Evolutionary conservation across 2,113 vertebrate genomes (phyloP), one percentile per base, ranked within the genome.

Genomic region (Castor canadensis): DNA sequence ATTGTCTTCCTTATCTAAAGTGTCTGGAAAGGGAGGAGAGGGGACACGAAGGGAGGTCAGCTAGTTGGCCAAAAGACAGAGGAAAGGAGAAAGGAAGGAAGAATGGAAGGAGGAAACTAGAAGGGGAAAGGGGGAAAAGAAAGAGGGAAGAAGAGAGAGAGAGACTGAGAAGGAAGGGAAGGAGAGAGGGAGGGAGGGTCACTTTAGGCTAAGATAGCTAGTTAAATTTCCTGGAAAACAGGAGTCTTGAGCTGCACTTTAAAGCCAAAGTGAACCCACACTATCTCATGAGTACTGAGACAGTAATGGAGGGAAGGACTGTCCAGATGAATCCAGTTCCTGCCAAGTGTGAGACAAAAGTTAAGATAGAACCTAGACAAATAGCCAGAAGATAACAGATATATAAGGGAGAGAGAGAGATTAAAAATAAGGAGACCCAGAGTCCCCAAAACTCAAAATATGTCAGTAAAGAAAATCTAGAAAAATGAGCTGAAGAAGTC

Each of bases 201-300:
- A 56, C 40, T 93, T 47, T 60, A 76, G 60, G 16, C 67, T 77
- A 66, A 76, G n/a, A 81, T 2, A 85, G 43, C 6, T 28, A 85
- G 43, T 4, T 28, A 47, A 93, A 94, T 90, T 84, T 84, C 81
- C 86, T 90, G 58, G 89, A 97, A 92, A 95, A 87, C 69, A 75
- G 26, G 52, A 38, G 52, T 75, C 67, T 52, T 82, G 38, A 92
- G 32, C 64, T 94, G 10, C 87, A 89, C n/a, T 95, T 88, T 89
- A 92, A 92, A 92, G 45, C 10, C 75, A 80, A 85, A 89, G 22
- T 19, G 1, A 93, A 40, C 40, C 82, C 49, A 35, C 52, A 62
- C n/a, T 49, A 35, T 35, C 47, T 66, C 45, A 71, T 69, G 62
- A 30, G 66, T 73, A 58, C 11, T 16, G 38, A 64, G 72, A 43